Evolutionary conservation across 2,888 invertebrate genomes (phyloP).

Genomic region (Alviniconcha strummeri): DNA sequence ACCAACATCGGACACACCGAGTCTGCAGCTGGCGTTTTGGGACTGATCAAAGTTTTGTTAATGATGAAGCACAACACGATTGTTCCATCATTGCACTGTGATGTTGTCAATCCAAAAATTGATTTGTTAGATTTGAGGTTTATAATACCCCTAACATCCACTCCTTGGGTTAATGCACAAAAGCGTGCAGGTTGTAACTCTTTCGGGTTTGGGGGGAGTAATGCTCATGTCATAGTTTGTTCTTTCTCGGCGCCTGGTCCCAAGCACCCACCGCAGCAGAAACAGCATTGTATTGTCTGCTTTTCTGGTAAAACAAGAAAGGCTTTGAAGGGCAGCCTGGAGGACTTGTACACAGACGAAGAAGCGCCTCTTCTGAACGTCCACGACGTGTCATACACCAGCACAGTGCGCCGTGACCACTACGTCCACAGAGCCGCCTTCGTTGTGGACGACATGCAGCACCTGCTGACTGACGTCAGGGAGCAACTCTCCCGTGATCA

Average conservation of each 20-base stretch:
- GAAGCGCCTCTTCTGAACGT: neutral
- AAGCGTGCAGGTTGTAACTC: slow-evolving; percentile 55
- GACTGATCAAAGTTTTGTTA: slow-evolving; percentile 58
- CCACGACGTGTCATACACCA: slow-evolving; percentile 41
- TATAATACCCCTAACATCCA: slow-evolving; percentile 45
- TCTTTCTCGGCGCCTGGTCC: too few species aligned
- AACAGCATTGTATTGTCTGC: slow-evolving; percentile 36
- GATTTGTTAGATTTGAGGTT: slow-evolving; percentile 46
- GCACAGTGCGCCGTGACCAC: slow-evolving; percentile 49
- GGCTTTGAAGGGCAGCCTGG: slow-evolving; percentile 27
- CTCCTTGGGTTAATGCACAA: slow-evolving; percentile 28
- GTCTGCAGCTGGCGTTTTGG: slow-evolving; percentile 58
- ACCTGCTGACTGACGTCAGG: slow-evolving; percentile 22
- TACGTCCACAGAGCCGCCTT: slow-evolving; percentile 36
- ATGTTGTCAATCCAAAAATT: slow-evolving; percentile 52
- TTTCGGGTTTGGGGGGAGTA: slow-evolving; percentile 65
- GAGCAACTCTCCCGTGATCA: neutral
- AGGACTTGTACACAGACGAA: slow-evolving; percentile 13
- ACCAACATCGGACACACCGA: slow-evolving; percentile 63
- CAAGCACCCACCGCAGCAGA: too few species aligned
- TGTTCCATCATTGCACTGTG: slow-evolving; percentile 52
- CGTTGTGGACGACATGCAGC: slow-evolving; percentile 24
- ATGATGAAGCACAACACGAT: slow-evolving; percentile 57
- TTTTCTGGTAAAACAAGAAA: slow-evolving; percentile 37
- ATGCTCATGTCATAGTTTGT: slow-evolving; percentile 51